Conservation (phyloP, 1,140 invertebrate species). For the Danaus plexippus region DNA sequence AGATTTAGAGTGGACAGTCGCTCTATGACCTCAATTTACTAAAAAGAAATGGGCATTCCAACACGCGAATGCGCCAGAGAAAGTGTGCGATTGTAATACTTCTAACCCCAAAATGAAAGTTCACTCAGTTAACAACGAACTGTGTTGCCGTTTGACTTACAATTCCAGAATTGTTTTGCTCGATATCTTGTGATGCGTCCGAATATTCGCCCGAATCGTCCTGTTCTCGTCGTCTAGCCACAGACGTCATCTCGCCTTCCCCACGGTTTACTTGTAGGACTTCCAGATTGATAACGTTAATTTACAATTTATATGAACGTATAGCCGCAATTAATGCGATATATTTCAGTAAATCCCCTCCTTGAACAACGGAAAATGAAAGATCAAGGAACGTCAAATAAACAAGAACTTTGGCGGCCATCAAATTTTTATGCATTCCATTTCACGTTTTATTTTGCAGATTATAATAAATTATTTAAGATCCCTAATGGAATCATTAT, state of each 20-base stretch:
- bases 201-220: conserved; percentile 67
- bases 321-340: conserved; percentile 31
- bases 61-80: conserved; percentile 63
- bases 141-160: conserved; percentile 46
- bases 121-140: conserved; percentile 28
- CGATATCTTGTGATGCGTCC: conserved; percentile 65
- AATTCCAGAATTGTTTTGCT: conserved; percentile 60
- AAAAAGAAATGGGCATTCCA: conserved; percentile 68
- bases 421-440: conserved; percentile 41
- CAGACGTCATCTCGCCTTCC: conserved; percentile 65
- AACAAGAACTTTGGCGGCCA: conserved; percentile 64
- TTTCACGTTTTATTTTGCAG: conserved; percentile 22
- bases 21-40: conserved; percentile 62
- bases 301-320: conserved; percentile 32
- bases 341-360: conserved; percentile 44
- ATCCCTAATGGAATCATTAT: too few species aligned
- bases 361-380: conserved; percentile 48
- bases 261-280: conserved; percentile 55
- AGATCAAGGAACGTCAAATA: conserved; percentile 63
- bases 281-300: conserved; percentile 57
- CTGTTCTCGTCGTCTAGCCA: conserved; percentile 58
- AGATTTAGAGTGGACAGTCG: conserved; percentile 44
- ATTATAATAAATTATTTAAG: too few species aligned
- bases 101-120: conserved; percentile 65
- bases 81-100: conserved; percentile 56